phyloP scores from a whole-genome alignment of 2,113 vertebrate species.

The Plotosus lineatus region DNA sequence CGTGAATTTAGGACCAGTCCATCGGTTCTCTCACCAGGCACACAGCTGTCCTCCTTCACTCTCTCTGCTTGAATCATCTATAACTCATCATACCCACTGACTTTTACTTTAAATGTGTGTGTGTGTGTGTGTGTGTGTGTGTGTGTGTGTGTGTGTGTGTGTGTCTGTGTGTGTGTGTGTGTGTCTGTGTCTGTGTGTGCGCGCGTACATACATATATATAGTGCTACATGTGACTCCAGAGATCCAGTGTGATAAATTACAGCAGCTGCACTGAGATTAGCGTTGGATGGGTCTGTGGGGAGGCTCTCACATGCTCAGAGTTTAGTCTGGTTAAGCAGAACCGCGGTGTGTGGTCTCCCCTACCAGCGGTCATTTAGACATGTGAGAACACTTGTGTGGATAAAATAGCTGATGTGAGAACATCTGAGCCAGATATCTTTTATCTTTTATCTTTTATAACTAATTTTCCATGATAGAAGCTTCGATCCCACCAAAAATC shows the following conservation, averaged over 20 bases:
- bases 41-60: background rate
- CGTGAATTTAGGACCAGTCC: background rate
- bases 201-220: background rate
- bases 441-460: too few relatives aligned
- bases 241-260: slow-evolving; percentile 10
- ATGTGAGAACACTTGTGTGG: background rate
- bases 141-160: background rate
- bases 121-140: background rate
- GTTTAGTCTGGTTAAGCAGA: background rate
- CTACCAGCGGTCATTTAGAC: background rate
- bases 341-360: background rate
- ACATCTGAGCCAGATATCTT: background rate
- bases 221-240: slow-evolving; percentile 10
- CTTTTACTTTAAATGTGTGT: background rate
- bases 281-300: background rate
- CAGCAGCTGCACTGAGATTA: slow-evolving; percentile 24
- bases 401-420: background rate
- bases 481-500: too few relatives aligned
- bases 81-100: background rate
- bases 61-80: background rate
- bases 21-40: background rate
- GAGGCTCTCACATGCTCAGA: background rate
- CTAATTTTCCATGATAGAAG: too few relatives aligned
- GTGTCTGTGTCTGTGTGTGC: too few relatives aligned
- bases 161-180: too few relatives aligned